These are phyloP conservation scores for Euborellia annulipes DNA, from an alignment of 1,140 invertebrate species.

Conservation along the genomic window DNA sequence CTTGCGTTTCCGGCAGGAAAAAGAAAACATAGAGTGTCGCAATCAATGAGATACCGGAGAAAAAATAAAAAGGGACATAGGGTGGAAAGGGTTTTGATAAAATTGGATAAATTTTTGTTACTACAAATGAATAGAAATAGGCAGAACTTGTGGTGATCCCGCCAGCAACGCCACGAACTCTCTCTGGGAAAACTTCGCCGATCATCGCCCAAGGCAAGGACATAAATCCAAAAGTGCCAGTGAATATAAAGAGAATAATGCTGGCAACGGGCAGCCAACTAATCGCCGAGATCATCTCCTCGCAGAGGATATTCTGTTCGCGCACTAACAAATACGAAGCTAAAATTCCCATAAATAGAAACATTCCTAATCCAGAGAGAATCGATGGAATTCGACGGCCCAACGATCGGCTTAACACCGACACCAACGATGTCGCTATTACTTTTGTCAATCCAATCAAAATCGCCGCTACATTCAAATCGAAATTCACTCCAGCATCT, in stretches of 20 bases:
- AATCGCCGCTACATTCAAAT: neutral
- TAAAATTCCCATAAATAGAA: neutral
- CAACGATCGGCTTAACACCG: neutral
- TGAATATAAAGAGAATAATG: constrained; percentile 40
- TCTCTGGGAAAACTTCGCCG: constrained; percentile 53
- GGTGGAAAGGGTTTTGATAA: constrained; percentile 37
- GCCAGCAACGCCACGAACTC: constrained; percentile 46
- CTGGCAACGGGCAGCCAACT: constrained; percentile 30
- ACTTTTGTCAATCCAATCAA: neutral
- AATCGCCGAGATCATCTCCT: constrained; percentile 15
- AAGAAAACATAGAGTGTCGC: constrained; percentile 49
- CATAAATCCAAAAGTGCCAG: constrained; percentile 43
- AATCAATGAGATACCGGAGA: constrained; percentile 42
- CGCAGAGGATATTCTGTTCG: neutral
- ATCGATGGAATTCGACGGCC: neutral
- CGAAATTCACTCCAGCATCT: no score
- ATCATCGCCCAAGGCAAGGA: constrained; percentile 57
- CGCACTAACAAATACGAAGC: neutral
- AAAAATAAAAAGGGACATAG: constrained; percentile 52
- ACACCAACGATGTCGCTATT: neutral
- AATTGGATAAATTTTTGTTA: constrained; percentile 53
- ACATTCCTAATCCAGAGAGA: neutral
- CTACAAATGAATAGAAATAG: constrained; percentile 54
- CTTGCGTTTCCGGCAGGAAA: constrained; percentile 64
- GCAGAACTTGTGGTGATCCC: constrained; percentile 45